Percentiles rank a stretch among this genome's conserved stretches.
Evolutionary conservation across 23 tunicate genomes (phyloP).

Genomic region (Botrylloides violaceus): DNA sequence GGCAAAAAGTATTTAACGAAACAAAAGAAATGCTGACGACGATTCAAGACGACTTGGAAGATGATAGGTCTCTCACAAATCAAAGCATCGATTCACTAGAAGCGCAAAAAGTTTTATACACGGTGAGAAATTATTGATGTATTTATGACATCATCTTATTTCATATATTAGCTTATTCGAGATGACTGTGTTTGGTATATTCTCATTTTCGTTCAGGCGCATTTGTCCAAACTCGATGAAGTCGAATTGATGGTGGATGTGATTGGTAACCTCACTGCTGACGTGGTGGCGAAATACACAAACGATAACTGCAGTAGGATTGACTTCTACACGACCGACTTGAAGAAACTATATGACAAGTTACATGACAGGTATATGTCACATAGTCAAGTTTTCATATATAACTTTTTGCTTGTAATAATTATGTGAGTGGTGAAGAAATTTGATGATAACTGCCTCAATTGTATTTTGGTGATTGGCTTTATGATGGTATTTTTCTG

Average conservation of each 20-base stretch:
- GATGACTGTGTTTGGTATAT: too few relatives aligned
- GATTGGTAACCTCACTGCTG: conserved; percentile 8
- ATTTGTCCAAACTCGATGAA: not conserved
- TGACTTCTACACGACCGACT: conserved; percentile 6
- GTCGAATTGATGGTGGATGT: conserved; percentile 14
- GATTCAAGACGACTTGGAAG: conserved; percentile 12
- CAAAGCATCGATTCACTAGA: conserved; percentile 24
- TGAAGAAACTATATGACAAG: conserved; percentile 16
- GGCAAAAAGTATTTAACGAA: conserved; percentile 21
- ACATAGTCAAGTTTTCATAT: too few relatives aligned
- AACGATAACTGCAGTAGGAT: conserved; percentile 25
- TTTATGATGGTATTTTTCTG: too few relatives aligned
- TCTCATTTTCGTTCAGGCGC: not conserved
- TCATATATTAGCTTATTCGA: too few relatives aligned
- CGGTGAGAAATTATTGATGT: not conserved
- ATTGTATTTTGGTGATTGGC: too few relatives aligned
- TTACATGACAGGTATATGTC: conserved; percentile 11
- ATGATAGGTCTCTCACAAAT: not conserved
- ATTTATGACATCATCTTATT: not conserved
- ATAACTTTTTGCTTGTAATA: too few relatives aligned
- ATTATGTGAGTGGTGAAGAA: too few relatives aligned
- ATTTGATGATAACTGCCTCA: too few relatives aligned
- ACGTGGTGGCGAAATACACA: conserved; percentile 7
- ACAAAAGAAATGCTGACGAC: conserved; percentile 15
- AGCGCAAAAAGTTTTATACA: conserved; percentile 3